Conservation (phyloP, 2,797 vertebrate species). For the Spinus olivaceus region DNA sequence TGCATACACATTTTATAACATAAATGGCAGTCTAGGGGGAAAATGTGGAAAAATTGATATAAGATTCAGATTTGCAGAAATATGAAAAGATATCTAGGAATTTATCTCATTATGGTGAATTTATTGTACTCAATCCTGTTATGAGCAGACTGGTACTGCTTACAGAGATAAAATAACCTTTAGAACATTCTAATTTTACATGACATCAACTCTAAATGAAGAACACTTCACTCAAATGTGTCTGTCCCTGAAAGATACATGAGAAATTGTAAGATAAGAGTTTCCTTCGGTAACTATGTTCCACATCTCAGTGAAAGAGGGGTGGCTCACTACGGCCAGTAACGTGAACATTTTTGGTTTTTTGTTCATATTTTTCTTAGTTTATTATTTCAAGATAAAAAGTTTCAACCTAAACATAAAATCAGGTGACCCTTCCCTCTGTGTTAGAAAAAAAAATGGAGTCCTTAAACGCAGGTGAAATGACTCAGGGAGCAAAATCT, state of each 20-base stretch:
- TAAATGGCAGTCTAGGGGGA: accelerated
- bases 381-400: neutral
- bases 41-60: neutral
- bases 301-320: neutral
- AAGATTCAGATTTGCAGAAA: neutral
- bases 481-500: neutral
- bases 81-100: neutral
- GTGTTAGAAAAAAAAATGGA: neutral
- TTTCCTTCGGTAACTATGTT: neutral
- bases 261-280: neutral
- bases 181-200: neutral
- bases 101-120: neutral
- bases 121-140: neutral
- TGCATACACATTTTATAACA: neutral
- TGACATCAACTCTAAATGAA: neutral
- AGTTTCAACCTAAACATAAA: neutral
- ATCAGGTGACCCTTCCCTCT: neutral
- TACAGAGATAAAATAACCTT: neutral
- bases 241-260: accelerated
- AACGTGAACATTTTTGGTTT: neutral
- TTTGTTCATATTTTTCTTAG: neutral
- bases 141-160: neutral
- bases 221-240: neutral
- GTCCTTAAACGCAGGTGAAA: neutral
- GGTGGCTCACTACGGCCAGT: neutral